These are phyloP conservation scores for Camponotus floridanus DNA, from an alignment of 1,140 invertebrate species.

Conservation along the genomic window DNA sequence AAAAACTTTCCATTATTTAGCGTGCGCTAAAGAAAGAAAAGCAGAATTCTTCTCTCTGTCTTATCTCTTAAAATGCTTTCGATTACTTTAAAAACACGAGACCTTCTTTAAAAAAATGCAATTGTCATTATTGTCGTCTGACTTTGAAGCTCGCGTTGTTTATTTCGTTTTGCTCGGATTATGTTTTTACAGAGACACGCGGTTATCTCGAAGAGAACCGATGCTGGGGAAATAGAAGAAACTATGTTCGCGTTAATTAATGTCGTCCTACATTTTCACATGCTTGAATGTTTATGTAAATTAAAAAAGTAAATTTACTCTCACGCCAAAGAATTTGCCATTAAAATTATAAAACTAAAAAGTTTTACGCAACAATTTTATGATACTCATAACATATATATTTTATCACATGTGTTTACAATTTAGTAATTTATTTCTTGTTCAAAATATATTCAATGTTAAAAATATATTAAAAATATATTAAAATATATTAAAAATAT, in stretches of 20 bases:
- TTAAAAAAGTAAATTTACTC: background rate
- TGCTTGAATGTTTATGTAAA: background rate
- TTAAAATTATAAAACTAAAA: background rate
- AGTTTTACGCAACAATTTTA: background rate
- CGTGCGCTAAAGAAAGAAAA: conserved; percentile 6
- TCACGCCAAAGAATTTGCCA: background rate
- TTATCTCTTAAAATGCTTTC: conserved; percentile 43
- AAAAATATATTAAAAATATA: too few relatives aligned
- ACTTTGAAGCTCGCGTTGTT: background rate
- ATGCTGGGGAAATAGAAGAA: background rate
- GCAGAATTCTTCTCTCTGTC: conserved; percentile 8
- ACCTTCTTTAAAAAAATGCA: background rate
- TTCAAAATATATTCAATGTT: too few relatives aligned
- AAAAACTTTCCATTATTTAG: conserved; percentile 36
- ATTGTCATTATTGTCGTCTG: background rate
- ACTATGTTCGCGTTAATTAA: background rate
- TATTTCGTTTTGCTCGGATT: background rate
- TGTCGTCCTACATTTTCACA: background rate
- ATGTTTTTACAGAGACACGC: background rate
- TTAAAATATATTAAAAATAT: background rate
- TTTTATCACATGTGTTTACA: too few relatives aligned
- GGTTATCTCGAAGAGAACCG: background rate
- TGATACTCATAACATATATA: background rate
- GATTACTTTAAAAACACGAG: conserved; percentile 17
- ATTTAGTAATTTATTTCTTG: too few relatives aligned